Conservation (phyloP, 2,797 vertebrate species). For the Chaenodraco wilsoni region DNA sequence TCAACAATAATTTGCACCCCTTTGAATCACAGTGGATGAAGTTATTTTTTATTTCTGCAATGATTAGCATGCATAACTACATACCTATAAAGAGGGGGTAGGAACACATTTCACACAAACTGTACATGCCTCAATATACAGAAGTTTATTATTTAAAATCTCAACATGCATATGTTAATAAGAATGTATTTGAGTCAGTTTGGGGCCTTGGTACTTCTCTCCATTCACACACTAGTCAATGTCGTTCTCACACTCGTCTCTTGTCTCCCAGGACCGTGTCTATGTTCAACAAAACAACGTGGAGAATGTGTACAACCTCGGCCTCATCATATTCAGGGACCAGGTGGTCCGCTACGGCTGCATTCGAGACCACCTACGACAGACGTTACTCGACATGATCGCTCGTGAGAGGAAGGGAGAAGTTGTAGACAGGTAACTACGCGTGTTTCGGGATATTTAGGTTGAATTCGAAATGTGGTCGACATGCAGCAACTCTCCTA, state of each 20-base stretch:
- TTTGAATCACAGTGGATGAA: neutral
- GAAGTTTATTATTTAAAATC: neutral
- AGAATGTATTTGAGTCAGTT: neutral
- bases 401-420: constrained; percentile 96
- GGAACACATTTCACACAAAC: neutral
- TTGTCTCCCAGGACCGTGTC: constrained; percentile 89
- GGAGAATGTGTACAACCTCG: constrained; percentile 98
- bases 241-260: neutral
- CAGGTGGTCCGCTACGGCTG: constrained; percentile 96
- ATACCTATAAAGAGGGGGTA: neutral
- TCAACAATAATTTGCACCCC: neutral
- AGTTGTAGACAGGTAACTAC: constrained; percentile 92
- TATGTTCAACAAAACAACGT: constrained; percentile 98
- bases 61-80: neutral
- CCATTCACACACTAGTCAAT: neutral
- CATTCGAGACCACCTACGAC: constrained; percentile 94
- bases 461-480: neutral
- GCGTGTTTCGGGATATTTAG: no score
- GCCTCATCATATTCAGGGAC: constrained; percentile 98
- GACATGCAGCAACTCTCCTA: neutral
- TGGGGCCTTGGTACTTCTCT: neutral
- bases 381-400: constrained; percentile 97
- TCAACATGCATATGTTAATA: neutral
- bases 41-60: neutral
- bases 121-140: neutral